phyloP scores from a whole-genome alignment of 2,113 vertebrate species.

The Parotia lawesii region DNA sequence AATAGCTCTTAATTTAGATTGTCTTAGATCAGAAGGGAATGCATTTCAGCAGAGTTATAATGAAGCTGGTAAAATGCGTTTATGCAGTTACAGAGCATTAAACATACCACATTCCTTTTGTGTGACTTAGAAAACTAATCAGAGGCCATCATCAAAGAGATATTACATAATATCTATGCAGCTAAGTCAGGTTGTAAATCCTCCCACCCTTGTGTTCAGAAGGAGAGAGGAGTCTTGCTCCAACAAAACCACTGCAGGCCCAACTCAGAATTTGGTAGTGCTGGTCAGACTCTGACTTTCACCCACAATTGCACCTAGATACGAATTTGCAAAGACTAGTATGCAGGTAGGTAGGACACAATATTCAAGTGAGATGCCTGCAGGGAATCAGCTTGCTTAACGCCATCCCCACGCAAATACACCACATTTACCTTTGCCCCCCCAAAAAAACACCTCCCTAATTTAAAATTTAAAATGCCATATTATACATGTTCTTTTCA shows the following conservation, averaged over 20 bases:
- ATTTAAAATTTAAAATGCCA: not conserved
- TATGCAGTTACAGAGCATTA: not conserved
- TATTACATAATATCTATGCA: not conserved
- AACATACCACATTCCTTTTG: not conserved
- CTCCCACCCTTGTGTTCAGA: not conserved
- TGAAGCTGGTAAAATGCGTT: not conserved
- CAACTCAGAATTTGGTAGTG: not conserved
- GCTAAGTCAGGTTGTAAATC: not conserved
- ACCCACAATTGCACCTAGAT: not conserved
- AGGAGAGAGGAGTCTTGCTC: not conserved
- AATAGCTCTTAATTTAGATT: not conserved
- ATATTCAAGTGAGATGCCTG: not conserved
- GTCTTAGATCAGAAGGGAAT: not conserved
- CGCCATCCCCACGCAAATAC: not conserved
- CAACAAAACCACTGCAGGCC: not conserved
- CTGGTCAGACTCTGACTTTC: not conserved
- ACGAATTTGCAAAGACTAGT: not conserved
- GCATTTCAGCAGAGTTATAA: not conserved
- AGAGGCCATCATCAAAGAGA: not conserved
- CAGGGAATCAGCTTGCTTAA: not conserved
- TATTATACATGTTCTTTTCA: not conserved
- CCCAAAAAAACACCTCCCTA: not conserved
- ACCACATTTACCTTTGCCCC: accelerated
- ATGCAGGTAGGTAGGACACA: not conserved
- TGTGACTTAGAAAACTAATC: not conserved